Percentiles rank a stretch among this genome's conserved stretches.
These are phyloP conservation scores for Lissocephala sabroskyi DNA, from an alignment of 2,888 invertebrate genomes.

Conservation along the genomic window DNA sequence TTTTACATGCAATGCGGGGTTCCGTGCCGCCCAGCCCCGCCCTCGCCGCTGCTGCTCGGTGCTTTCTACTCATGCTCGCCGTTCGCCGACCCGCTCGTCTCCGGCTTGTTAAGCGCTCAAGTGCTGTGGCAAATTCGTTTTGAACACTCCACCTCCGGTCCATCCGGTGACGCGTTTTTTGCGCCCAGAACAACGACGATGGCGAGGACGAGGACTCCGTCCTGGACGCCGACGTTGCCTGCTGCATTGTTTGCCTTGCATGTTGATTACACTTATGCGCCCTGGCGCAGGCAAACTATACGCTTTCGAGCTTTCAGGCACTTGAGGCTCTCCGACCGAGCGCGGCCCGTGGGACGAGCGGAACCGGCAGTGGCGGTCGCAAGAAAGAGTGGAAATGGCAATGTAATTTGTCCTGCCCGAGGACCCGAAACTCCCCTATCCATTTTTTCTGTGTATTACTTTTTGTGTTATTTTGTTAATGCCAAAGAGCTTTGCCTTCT, in stretches of 20 bases:
- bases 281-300: slow-evolving; percentile 30
- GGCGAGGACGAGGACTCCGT: neutral
- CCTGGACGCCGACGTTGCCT: neutral
- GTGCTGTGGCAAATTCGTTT: slow-evolving; percentile 66
- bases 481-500: slow-evolving; percentile 13
- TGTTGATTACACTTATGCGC: slow-evolving; percentile 49
- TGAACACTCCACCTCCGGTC: slow-evolving; percentile 30
- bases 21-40: slow-evolving; percentile 5
- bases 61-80: too few relatives aligned
- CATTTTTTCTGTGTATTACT: too few relatives aligned
- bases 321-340: too few relatives aligned
- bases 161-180: neutral
- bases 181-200: slow-evolving; percentile 31
- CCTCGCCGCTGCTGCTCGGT: slow-evolving; percentile 7
- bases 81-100: slow-evolving; percentile 11
- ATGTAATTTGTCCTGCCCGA: slow-evolving; percentile 53
- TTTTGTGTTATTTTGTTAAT: neutral
- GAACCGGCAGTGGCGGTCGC: neutral
- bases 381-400: slow-evolving; percentile 52
- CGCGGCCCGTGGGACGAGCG: neutral
- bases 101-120: slow-evolving; percentile 61
- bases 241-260: slow-evolving; percentile 34
- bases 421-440: neutral
- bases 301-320: slow-evolving; percentile 35
- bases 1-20: too few relatives aligned